These are phyloP conservation scores for Coelopa frigida DNA, from an alignment of 1,140 invertebrate species.

Conservation along the genomic window DNA sequence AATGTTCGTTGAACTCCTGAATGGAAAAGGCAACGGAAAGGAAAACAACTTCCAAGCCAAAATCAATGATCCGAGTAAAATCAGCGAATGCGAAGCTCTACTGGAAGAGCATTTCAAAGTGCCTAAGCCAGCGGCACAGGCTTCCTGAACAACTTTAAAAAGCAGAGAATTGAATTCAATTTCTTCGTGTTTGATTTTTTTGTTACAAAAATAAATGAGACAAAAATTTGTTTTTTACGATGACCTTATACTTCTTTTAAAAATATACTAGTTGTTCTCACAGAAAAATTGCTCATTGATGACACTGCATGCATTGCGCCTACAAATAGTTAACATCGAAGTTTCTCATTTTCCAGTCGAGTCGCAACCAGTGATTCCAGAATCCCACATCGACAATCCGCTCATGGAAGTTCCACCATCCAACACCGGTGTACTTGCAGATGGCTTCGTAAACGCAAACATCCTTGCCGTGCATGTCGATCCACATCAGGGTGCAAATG, in stretches of 20 bases:
- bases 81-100: slow-evolving; percentile 44
- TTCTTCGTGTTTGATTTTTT: neutral
- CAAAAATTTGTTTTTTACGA: neutral
- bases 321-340: slow-evolving; percentile 65
- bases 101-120: slow-evolving; percentile 33
- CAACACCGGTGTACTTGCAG: slow-evolving; percentile 63
- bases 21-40: slow-evolving; percentile 58
- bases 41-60: slow-evolving; percentile 54
- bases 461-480: slow-evolving; percentile 57
- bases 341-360: slow-evolving; percentile 63
- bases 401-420: slow-evolving; percentile 52
- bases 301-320: no score
- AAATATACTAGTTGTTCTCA: slow-evolving; percentile 1
- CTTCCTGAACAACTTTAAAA: neutral
- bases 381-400: slow-evolving; percentile 73
- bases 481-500: slow-evolving; percentile 67
- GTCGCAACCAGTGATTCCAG: slow-evolving; percentile 64
- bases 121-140: slow-evolving; percentile 52
- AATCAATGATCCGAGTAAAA: slow-evolving; percentile 49
- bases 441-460: slow-evolving; percentile 63
- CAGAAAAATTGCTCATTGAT: neutral
- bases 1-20: slow-evolving; percentile 52
- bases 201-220: neutral
- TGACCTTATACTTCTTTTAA: neutral
- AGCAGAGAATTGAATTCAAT: neutral